A percentile compares a stretch with the other conserved stretches of the same genome.
phyloP scores from a whole-genome alignment of 1,140 invertebrate genomes.

The Ceratina calcarata region DNA sequence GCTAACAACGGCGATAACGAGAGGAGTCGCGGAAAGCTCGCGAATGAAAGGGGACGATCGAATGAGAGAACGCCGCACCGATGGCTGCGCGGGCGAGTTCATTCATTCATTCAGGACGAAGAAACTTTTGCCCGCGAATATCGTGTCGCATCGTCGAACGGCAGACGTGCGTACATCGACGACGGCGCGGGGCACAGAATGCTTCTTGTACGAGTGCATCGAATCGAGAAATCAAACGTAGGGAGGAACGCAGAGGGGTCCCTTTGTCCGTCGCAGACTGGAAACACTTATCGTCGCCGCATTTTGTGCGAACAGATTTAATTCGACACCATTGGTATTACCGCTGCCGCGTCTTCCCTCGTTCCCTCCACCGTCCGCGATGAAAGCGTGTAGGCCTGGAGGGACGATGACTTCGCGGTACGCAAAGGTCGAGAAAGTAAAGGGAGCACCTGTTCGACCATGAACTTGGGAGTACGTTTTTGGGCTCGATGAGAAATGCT shows the following conservation, averaged over 20 bases:
- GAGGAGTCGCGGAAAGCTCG: constrained; percentile 15
- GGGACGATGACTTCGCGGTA: too few relatives aligned
- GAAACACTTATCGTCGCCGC: constrained; percentile 4
- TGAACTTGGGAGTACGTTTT: constrained; percentile 24
- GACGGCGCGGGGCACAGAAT: background rate
- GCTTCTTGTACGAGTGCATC: constrained; percentile 19
- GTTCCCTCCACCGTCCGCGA: too few relatives aligned
- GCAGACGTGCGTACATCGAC: background rate
- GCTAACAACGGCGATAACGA: background rate
- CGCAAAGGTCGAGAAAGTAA: too few relatives aligned
- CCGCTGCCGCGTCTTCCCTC: background rate
- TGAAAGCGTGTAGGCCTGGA: too few relatives aligned
- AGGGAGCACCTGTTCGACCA: background rate
- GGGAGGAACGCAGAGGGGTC: background rate
- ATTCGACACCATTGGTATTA: background rate
- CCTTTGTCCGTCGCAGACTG: constrained; percentile 10
- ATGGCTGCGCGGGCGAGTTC: constrained; percentile 41
- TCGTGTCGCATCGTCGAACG: background rate
- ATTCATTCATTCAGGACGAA: constrained; percentile 15
- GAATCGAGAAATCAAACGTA: constrained; percentile 3
- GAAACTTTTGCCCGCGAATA: constrained; percentile 32
- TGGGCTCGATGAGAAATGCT: background rate
- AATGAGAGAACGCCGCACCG: constrained; percentile 38
- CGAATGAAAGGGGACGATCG: constrained; percentile 29
- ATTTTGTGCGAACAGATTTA: constrained; percentile 7